phyloP scores from a whole-genome alignment of 2,797 vertebrate genomes.

The Channallabes apus region DNA sequence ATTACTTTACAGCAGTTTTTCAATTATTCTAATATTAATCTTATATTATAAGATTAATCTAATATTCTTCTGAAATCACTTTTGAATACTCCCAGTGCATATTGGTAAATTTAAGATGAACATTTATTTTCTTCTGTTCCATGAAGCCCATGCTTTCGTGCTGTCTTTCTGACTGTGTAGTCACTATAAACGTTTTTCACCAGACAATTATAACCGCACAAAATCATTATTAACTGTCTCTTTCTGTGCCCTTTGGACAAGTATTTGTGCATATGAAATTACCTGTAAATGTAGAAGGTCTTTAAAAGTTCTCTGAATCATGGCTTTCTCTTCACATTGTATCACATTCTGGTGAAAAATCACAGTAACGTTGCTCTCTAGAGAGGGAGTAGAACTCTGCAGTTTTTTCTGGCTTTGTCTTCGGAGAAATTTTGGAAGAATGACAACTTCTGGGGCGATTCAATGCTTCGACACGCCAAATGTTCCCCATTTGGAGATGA shows the following conservation, averaged over 20 bases:
- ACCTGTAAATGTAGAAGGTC: not conserved
- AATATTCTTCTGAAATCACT: not conserved
- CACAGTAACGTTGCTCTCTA: not conserved
- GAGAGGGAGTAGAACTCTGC: not conserved
- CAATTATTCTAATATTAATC: not conserved
- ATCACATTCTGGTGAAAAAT: not conserved
- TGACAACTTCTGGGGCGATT: slow-evolving; percentile 18
- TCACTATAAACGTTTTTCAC: not conserved
- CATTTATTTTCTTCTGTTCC: not conserved
- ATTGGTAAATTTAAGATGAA: not conserved
- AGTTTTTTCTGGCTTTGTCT: not conserved
- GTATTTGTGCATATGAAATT: not conserved
- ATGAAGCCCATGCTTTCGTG: not conserved
- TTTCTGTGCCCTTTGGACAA: too few species aligned
- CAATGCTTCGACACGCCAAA: not conserved
- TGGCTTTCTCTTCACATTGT: not conserved
- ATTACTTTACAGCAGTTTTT: not conserved
- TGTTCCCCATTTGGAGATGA: slow-evolving; percentile 17
- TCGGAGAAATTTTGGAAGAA: not conserved
- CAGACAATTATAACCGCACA: too few species aligned
- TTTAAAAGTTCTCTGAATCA: not conserved
- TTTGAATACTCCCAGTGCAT: not conserved
- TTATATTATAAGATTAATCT: not conserved
- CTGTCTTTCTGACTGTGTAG: not conserved
- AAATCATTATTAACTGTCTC: not conserved